Conservation (phyloP, 2,113 vertebrate species). For the Daubentonia madagascariensis region DNA sequence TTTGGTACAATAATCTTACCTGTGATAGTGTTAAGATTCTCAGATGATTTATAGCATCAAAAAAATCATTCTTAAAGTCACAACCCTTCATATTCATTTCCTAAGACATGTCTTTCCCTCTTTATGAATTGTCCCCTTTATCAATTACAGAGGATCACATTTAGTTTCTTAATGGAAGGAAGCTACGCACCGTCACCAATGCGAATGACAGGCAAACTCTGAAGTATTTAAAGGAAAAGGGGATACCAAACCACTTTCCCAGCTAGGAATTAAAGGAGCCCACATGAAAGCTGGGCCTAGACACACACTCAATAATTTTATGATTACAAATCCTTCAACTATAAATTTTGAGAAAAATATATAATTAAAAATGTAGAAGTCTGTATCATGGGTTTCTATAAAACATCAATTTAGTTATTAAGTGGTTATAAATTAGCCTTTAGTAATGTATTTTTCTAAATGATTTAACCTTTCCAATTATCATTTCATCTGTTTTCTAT, state of each 20-base stretch:
- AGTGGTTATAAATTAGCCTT: constrained; percentile 42
- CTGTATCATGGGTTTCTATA: neutral
- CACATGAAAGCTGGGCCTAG: neutral
- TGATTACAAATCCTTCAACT: neutral
- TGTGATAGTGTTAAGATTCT: neutral
- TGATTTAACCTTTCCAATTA: constrained; percentile 57
- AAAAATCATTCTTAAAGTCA: constrained; percentile 7
- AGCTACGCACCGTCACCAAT: neutral
- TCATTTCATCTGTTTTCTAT: constrained; percentile 76
- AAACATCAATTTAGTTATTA: neutral
- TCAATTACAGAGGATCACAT: neutral
- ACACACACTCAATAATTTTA: neutral
- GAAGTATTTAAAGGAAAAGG: neutral
- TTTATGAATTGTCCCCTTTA: neutral
- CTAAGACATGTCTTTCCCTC: neutral
- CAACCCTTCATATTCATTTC: neutral
- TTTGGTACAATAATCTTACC: neutral
- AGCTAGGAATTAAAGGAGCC: neutral
- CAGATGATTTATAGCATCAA: neutral
- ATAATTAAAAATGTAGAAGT: constrained; percentile 20
- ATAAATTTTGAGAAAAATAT: neutral
- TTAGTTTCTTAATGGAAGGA: neutral
- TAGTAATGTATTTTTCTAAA: constrained; percentile 41
- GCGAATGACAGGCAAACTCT: neutral
- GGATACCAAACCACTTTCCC: neutral